Base-by-base conservation (phyloP, 53 echinoderm and acorn worm species). In the Actinopyga echinites region DNA sequence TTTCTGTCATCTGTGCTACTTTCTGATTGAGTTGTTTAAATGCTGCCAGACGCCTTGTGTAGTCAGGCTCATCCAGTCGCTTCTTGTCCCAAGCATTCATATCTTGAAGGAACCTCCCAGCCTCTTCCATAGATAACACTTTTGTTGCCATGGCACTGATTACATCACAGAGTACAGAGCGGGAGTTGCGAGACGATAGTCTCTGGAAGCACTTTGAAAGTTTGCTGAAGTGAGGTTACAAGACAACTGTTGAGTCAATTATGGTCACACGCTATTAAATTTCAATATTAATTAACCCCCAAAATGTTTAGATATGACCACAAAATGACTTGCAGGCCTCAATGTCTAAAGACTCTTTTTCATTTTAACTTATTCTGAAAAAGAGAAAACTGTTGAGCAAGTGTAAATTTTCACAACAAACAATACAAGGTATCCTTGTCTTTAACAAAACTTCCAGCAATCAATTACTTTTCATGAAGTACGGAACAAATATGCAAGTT, bases 81-180 rank as follows among this genome's bases (percentile, higher is more conserved):
- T 94, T 93, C 78, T 84, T 88, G 73, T 97, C 97, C 92, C 93
- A 90, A 0, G 93, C 69, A 69, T 97, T 97, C 65, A 97, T 31
- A 30, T 90, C 84, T 13, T 52, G 56, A 23, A 95, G 83, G 1
- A 8, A 24, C 19, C 88, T 79, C 28, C 93, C 78, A 30, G 91
- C 74, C 8, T 91, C 89, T 1, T 57, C 83, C 33, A 93, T 54
- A 37, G 61, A 25, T 2, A 87, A 79, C 54, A 93, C 85, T n/a
- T 59, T 74, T 54, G 89, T 65, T 34, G 89, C 84, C 95, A 95
- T 93, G 53, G 93, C 91, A 2, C 69, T 75, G 66, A 95, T 84
- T 37, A 93, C 73, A 4, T 93, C 85, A 33, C 91, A 84, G 24
- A 95, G 82, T 37, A 85, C 87, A 1, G 62, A 49, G 21, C 93